These are phyloP conservation scores for Clarias laeviceps DNA, from an alignment of 2,797 vertebrate species.

Conservation along the genomic window DNA sequence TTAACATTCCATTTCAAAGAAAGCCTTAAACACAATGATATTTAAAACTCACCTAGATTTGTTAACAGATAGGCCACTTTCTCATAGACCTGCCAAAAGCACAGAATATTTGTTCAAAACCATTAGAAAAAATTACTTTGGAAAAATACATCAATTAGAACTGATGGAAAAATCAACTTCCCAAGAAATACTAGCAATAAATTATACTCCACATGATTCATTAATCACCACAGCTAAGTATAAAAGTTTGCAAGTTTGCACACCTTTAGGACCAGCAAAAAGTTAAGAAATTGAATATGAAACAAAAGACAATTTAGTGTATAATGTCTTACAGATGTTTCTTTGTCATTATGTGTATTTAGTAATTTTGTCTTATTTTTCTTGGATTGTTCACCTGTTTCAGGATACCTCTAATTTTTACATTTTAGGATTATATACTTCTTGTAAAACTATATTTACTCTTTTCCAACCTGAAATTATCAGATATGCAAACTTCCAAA, in stretches of 20 bases:
- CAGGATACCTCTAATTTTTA: not conserved
- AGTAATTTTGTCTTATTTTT: not conserved
- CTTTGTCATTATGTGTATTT: not conserved
- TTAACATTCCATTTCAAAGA: conserved; percentile 32
- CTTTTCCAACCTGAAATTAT: not conserved
- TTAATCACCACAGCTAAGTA: not conserved
- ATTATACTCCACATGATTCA: not conserved
- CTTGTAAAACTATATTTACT: not conserved
- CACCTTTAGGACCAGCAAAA: not conserved
- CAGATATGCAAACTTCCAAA: not conserved
- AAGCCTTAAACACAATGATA: conserved; percentile 8
- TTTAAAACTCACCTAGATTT: conserved; percentile 86
- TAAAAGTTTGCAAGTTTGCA: conserved; percentile 16
- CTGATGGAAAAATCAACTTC: not conserved
- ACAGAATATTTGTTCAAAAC: conserved; percentile 21
- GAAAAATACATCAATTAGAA: not conserved
- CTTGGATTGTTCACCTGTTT: not conserved
- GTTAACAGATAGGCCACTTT: conserved; percentile 96
- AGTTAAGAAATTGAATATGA: not conserved
- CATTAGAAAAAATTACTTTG: not conserved
- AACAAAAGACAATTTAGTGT: not conserved
- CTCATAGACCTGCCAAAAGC: conserved; percentile 87
- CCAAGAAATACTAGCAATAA: not conserved
- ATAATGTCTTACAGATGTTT: not conserved
- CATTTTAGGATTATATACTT: not conserved